Evolutionary conservation across 2,888 invertebrate genomes (phyloP), one percentile per base, ranked within the genome.

Genomic region (Melanostoma scalare): DNA sequence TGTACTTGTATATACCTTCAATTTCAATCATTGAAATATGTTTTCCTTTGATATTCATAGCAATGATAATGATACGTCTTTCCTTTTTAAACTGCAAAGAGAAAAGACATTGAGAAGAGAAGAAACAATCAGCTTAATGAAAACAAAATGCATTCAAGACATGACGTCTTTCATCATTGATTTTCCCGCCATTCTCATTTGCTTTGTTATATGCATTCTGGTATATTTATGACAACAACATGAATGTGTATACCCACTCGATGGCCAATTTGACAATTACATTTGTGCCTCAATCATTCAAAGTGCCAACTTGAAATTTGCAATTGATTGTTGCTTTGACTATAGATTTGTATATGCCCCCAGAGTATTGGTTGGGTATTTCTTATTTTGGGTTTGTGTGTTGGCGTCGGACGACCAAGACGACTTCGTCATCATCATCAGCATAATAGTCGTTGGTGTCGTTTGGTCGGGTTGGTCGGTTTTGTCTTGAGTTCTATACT

Each of bases 201-300:
- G 20, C 67, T 67, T 58, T 60, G 30, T 52, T 36, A 9, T 9
- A n/a, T 9, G 35, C 2, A 4, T 38, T 38, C 9, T 40, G n/a
- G 30, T 30, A 38, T 6, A 56, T 30, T 9, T 40, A 38, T 20
- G 40, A 56, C 30, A 56, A 56, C 20, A 20, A 6, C 6, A 63
- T 20, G 8, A 35, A 48, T 44, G 36, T 10, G 10, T 36, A 30
- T 63, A 60, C 46, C 46, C 58, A 44, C 65, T 58, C 56, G 40
- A 72, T 67, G 71, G 52, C 61, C 67, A 81, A 76, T 81, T 81
- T 76, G 72, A 72, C 67, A 81, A 77, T 81, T 76, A 77, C 72
- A 76, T 53, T 72, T 55, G 53, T 48, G 72, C 61, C 81, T 67
- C 72, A 67, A 72, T 72, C 61, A 81, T 61, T 60, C 61, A 63